Percentiles rank a stretch among this genome's conserved stretches.
phyloP scores from a whole-genome alignment of 2,797 vertebrate species.

The Leptatherina wallacei region DNA sequence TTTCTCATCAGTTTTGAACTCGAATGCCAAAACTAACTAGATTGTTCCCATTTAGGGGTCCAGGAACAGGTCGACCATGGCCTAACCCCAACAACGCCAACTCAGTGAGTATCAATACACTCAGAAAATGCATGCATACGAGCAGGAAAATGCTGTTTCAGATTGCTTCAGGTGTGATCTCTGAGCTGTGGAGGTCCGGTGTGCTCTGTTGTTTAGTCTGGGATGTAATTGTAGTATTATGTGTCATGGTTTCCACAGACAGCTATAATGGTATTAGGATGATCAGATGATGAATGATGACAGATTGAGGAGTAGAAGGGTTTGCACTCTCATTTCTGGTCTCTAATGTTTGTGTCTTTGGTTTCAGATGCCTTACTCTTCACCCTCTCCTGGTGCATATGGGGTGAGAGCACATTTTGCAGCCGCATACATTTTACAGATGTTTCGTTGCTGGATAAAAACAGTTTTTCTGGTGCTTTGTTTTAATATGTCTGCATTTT shows the following conservation, averaged over 20 bases:
- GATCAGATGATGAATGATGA: conserved; percentile 69
- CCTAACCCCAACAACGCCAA: conserved; percentile 98
- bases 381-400: conserved; percentile 97
- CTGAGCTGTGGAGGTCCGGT: conserved; percentile 43
- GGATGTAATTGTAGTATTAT: conserved; percentile 77
- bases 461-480: not conserved
- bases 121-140: conserved; percentile 18
- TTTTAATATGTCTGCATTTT: conserved; percentile 28
- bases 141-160: conserved; percentile 45
- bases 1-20: not conserved
- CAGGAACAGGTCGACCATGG: conserved; percentile 96
- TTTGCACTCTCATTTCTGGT: conserved; percentile 58
- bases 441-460: not conserved
- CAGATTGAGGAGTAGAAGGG: conserved; percentile 60
- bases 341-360: conserved; percentile 71
- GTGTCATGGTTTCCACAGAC: conserved; percentile 73
- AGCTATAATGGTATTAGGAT: conserved; percentile 68
- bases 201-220: conserved; percentile 48
- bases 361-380: conserved; percentile 96
- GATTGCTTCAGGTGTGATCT: conserved; percentile 53
- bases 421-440: not conserved
- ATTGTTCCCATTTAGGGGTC: conserved; percentile 85
- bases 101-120: conserved; percentile 88
- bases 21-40: conserved; percentile 6
- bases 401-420: conserved; percentile 87